Evolutionary conservation across 2,888 invertebrate genomes (phyloP).

Genomic region (Hyposoter didymator): DNA sequence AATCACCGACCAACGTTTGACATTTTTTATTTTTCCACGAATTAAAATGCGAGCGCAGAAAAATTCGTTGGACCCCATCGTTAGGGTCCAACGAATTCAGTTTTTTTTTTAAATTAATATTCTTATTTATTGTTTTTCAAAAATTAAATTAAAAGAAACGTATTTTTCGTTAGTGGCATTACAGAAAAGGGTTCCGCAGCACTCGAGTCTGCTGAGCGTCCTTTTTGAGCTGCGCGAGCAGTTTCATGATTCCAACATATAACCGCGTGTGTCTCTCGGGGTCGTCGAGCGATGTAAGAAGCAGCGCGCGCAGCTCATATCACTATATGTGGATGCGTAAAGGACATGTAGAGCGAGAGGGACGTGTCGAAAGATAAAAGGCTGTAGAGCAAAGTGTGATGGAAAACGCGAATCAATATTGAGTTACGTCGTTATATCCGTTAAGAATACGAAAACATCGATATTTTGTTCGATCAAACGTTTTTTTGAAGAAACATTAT

Average conservation of each 20-base stretch:
- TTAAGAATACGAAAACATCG: too few species aligned
- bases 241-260: slow-evolving; percentile 14
- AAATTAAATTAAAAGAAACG: too few species aligned
- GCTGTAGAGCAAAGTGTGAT: neutral
- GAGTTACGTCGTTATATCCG: slow-evolving; percentile 11
- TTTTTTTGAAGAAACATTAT: too few species aligned
- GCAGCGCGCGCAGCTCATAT: neutral
- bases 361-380: slow-evolving; percentile 12
- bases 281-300: slow-evolving; percentile 4
- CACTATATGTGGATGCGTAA: neutral
- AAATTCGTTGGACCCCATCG: too few species aligned
- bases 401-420: slow-evolving; percentile 19
- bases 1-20: slow-evolving; percentile 15
- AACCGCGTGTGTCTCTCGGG: slow-evolving; percentile 24
- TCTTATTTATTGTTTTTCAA: too few species aligned
- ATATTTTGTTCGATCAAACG: too few species aligned
- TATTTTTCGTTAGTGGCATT: neutral
- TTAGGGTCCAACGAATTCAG: too few species aligned
- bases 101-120: too few species aligned
- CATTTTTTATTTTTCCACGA: slow-evolving; percentile 20
- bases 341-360: neutral
- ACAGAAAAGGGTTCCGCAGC: neutral
- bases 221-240: neutral
- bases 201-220: neutral
- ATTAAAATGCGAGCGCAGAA: too few species aligned